Conservation (phyloP, 2,797 vertebrate species). For the Arrhamphus sclerolepis region DNA sequence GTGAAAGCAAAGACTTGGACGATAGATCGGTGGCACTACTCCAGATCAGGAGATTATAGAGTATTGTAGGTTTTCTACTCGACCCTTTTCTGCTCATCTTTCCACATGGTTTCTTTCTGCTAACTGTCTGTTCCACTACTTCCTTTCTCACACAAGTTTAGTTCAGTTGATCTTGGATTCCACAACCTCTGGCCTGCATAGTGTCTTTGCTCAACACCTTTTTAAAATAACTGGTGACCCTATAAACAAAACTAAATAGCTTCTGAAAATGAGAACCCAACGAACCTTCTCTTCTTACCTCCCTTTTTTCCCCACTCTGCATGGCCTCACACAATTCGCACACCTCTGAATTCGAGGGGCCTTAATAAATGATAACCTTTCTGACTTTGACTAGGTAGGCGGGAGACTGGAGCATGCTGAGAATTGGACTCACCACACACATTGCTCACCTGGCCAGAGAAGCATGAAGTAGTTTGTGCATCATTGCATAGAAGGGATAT, state of each 20-base stretch:
- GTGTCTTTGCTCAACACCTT: slow-evolving; percentile 67
- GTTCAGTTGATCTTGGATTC: slow-evolving; percentile 49
- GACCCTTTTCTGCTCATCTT: slow-evolving; percentile 22
- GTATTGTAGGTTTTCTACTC: slow-evolving; percentile 36
- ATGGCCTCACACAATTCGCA: slow-evolving; percentile 19
- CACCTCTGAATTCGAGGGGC: slow-evolving; percentile 53
- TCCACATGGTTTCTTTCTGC: slow-evolving; percentile 25
- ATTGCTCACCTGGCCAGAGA: slow-evolving; percentile 37
- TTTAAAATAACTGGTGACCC: slow-evolving; percentile 56
- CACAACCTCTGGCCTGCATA: slow-evolving; percentile 52
- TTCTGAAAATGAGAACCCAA: slow-evolving; percentile 49
- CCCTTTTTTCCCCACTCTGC: slow-evolving; percentile 28
- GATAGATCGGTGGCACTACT: slow-evolving; percentile 57
- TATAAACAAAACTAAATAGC: slow-evolving; percentile 58
- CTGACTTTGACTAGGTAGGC: slow-evolving; percentile 58
- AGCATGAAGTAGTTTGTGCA: slow-evolving; percentile 21
- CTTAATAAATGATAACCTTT: slow-evolving; percentile 69
- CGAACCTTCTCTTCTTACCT: slow-evolving; percentile 25
- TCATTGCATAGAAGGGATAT: slow-evolving; percentile 34
- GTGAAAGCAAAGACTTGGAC: slow-evolving; percentile 47
- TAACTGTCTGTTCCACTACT: slow-evolving; percentile 11
- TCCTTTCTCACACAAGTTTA: slow-evolving; percentile 13
- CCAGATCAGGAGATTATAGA: slow-evolving; percentile 66
- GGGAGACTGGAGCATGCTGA: slow-evolving; percentile 24
- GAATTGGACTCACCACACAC: slow-evolving; percentile 52